Evolutionary conservation across 2,797 vertebrate species (phyloP).

Genomic region (Hybognathus amarus): DNA sequence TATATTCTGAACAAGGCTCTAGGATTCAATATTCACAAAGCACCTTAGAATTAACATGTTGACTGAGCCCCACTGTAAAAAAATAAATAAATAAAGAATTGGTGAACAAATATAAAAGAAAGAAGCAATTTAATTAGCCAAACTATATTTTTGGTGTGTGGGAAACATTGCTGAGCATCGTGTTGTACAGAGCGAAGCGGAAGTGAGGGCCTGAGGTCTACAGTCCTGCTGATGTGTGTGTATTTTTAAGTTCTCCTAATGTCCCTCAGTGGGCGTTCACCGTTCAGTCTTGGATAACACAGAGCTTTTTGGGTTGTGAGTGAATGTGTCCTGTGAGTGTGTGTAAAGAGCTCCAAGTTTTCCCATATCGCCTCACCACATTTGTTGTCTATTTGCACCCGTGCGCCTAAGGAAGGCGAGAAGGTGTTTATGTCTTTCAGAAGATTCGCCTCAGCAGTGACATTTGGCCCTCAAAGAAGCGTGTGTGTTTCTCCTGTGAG

Average conservation of each 20-base stretch:
- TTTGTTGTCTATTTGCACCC: constrained; percentile 43
- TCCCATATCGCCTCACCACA: constrained; percentile 33
- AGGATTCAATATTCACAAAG: background rate
- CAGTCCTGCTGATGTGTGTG: constrained; percentile 69
- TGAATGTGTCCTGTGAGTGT: constrained; percentile 58
- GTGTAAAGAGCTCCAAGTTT: constrained; percentile 28
- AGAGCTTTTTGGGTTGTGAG: constrained; percentile 67
- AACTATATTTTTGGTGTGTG: constrained; percentile 66
- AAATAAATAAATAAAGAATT: constrained; percentile 19
- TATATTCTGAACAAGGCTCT: background rate
- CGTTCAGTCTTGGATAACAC: constrained; percentile 67
- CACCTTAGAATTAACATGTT: background rate
- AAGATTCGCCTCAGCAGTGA: constrained; percentile 36
- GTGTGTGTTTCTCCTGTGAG: constrained; percentile 31
- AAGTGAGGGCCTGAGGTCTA: constrained; percentile 64
- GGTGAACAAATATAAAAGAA: constrained; percentile 45
- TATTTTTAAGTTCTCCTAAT: constrained; percentile 75
- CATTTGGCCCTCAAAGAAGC: constrained; percentile 40
- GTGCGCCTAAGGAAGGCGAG: constrained; percentile 17
- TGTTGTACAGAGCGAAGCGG: constrained; percentile 63
- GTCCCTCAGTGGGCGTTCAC: constrained; percentile 71
- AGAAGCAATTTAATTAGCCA: constrained; percentile 67
- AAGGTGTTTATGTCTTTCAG: constrained; percentile 46
- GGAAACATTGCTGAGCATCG: constrained; percentile 71
- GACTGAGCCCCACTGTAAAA: constrained; percentile 56